A percentile compares a stretch with the other conserved stretches of the same genome.
Conservation (phyloP, 2,797 vertebrate genomes). For the Onychomys torridus region DNA sequence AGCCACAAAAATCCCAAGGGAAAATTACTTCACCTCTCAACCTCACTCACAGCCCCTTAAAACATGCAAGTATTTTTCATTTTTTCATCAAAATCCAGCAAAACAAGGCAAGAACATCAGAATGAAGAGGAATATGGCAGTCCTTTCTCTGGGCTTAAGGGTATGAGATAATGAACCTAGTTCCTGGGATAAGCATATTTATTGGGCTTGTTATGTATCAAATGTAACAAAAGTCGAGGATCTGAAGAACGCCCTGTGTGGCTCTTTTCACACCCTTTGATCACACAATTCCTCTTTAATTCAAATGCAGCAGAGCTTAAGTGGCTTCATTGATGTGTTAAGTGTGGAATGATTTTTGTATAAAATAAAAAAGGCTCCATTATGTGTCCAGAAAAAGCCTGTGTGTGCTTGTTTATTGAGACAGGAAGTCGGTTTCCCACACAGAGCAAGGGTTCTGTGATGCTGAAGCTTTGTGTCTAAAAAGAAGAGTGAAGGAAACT, state of each 20-base stretch:
- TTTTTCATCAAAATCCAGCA: slow-evolving; percentile 66
- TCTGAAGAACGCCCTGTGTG: slow-evolving; percentile 93
- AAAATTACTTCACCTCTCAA: slow-evolving; percentile 33
- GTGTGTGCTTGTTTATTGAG: slow-evolving; percentile 91
- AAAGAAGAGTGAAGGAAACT: slow-evolving; percentile 88
- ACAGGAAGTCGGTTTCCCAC: slow-evolving; percentile 95
- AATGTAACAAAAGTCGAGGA: slow-evolving; percentile 89
- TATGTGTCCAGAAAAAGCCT: slow-evolving; percentile 90
- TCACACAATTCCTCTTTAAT: slow-evolving; percentile 93
- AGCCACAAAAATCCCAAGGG: slow-evolving; percentile 15
- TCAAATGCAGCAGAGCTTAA: slow-evolving; percentile 93
- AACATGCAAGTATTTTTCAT: slow-evolving; percentile 60
- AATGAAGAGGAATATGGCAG: slow-evolving; percentile 74
- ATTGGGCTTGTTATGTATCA: slow-evolving; percentile 90
- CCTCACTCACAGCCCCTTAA: neutral
- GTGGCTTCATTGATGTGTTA: slow-evolving; percentile 95
- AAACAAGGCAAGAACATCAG: slow-evolving; percentile 51
- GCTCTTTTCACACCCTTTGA: slow-evolving; percentile 93
- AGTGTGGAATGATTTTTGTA: slow-evolving; percentile 92
- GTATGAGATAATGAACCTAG: slow-evolving; percentile 87
- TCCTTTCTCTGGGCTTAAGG: slow-evolving; percentile 84
- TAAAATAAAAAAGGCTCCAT: slow-evolving; percentile 90
- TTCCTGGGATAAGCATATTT: slow-evolving; percentile 89
- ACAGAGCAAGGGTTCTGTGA: slow-evolving; percentile 91
- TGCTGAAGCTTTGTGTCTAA: slow-evolving; percentile 87